Evolutionary conservation across 2,113 vertebrate genomes (phyloP), one percentile per base, ranked within the genome.

Genomic region (Petrocephalus microphthalmus): DNA sequence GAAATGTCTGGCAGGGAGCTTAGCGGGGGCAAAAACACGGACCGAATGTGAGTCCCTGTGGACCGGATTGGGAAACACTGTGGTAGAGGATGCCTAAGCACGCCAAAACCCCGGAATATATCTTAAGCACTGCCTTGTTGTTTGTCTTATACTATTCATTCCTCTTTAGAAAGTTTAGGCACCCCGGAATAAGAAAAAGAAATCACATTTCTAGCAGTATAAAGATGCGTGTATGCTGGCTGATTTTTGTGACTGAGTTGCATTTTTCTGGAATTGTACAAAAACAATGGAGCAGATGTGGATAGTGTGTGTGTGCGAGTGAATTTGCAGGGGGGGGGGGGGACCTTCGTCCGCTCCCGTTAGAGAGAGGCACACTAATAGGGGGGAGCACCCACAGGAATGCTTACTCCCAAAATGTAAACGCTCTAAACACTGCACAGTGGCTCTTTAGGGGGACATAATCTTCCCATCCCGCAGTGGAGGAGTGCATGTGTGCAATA

Each of bases 401-500:
- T 91, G 92, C 91, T 93, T 91, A 93, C 93, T 91, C 86, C 90
- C 88, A 91, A 93, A 92, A 91, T 91, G 91, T 91, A 89, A 29
- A n/a, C 90, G 89, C 47, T 53, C 74, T 90, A 93, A 91, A 91
- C 91, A 81, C 71, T 91, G 90, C 90, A 91, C 88, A 91, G 91
- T 90, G 91, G 88, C 89, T 94, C 89, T 91, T 91, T 87, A 90
- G 90, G 91, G 91, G 86, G 88, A 94, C 0, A 87, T 93, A 93
- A 94, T 95, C 94, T 93, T 91, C 85, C 74, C 90, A 91, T 94
- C 92, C 92, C 92, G 84, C 25, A 90, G 15, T 22, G n/a, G 19
- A 22, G 51, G 71, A 51, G 81, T 78, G 81, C 81, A 47, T 29
- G 52, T 53, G 7, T 54, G 84, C 10, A 3, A 67, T 29, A n/a